Evolutionary conservation across 2,797 vertebrate genomes (phyloP).

Genomic region (Sebastes flavidus): DNA sequence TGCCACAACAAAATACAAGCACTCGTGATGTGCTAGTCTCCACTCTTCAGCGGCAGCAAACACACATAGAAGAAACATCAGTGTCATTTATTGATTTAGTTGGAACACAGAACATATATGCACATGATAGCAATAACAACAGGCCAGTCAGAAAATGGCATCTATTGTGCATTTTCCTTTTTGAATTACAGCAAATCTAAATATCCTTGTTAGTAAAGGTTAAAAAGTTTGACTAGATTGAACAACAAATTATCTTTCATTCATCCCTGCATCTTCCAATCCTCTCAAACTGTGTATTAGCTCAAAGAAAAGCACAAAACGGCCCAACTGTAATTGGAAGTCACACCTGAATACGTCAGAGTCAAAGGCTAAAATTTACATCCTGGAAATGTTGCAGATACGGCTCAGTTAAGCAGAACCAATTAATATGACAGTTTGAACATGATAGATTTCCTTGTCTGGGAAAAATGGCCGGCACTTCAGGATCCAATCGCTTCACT

Average conservation of each 20-base stretch:
- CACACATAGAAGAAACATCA: background rate
- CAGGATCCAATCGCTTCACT: conserved; percentile 51
- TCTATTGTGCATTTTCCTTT: background rate
- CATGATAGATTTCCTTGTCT: conserved; percentile 76
- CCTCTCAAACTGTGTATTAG: conserved; percentile 30
- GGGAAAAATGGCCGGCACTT: conserved; percentile 51
- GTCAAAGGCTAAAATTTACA: conserved; percentile 79
- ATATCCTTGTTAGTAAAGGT: background rate
- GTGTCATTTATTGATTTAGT: conserved; percentile 30
- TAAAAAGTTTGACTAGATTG: background rate
- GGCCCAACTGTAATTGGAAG: conserved; percentile 66
- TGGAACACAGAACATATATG: conserved; percentile 1
- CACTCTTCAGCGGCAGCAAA: background rate
- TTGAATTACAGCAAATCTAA: background rate
- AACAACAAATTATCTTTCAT: background rate
- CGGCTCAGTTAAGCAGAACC: conserved; percentile 82
- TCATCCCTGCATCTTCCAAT: background rate
- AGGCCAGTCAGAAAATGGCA: background rate
- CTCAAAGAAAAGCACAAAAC: conserved; percentile 45
- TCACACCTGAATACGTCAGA: conserved; percentile 79
- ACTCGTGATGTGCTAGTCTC: conserved; percentile 2
- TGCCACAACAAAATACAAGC: conserved; percentile 41
- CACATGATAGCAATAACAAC: background rate
- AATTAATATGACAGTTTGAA: conserved; percentile 84
- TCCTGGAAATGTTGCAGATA: conserved; percentile 74